phyloP scores from a whole-genome alignment of 1,140 invertebrate species.

The Trachymyrmex septentrionalis region DNA sequence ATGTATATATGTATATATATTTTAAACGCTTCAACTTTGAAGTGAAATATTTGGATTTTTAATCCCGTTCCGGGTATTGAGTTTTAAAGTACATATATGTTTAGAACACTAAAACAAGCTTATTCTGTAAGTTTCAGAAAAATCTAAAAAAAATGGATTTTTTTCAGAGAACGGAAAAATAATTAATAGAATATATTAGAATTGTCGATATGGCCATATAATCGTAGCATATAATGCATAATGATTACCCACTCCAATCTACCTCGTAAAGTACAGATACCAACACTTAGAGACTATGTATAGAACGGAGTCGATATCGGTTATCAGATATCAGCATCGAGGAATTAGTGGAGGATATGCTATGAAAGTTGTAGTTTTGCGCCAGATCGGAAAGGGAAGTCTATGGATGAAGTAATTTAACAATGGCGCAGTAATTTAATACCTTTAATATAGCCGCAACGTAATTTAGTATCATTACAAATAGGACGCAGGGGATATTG shows the following conservation, averaged over 20 bases:
- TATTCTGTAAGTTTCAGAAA: too few relatives aligned
- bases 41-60: too few relatives aligned
- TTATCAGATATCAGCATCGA: constrained; percentile 32
- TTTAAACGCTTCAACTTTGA: too few relatives aligned
- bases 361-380: constrained; percentile 25
- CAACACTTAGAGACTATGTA: background rate
- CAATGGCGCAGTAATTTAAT: constrained; percentile 45
- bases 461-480: constrained; percentile 27
- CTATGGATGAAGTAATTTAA: constrained; percentile 41
- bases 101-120: too few relatives aligned
- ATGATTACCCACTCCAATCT: background rate
- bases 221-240: background rate
- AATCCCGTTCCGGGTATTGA: too few relatives aligned
- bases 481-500: constrained; percentile 26
- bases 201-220: background rate
- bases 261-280: background rate
- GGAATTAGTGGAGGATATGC: background rate
- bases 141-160: too few relatives aligned
- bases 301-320: background rate
- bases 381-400: background rate
- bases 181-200: background rate
- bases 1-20: too few relatives aligned
- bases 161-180: too few relatives aligned
- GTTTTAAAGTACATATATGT: too few relatives aligned
- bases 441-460: constrained; percentile 23